Conservation (phyloP, 2,888 invertebrate species). For the Acanthococcus lagerstroemiae region DNA sequence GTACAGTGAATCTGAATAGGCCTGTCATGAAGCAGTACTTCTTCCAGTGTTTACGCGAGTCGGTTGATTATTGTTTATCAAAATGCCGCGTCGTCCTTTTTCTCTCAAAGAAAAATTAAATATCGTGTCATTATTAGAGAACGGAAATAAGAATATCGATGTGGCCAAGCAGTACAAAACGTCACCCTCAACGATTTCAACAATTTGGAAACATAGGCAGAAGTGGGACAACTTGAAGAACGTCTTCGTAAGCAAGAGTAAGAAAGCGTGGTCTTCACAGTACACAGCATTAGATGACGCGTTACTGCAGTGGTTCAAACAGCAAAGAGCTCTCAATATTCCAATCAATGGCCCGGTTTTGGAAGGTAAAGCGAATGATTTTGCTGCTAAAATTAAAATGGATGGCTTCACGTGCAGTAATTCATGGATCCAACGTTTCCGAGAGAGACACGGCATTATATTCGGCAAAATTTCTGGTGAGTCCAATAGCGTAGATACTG, state of each 20-base stretch:
- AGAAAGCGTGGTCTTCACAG: conserved; percentile 25
- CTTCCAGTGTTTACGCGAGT: too few relatives aligned
- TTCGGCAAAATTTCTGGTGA: too few relatives aligned
- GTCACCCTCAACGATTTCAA: conserved; percentile 33
- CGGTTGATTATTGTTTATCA: background rate
- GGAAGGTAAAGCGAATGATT: conserved; percentile 33
- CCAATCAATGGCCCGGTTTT: conserved; percentile 31
- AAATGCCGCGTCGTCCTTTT: background rate
- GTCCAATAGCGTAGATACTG: conserved; percentile 31
- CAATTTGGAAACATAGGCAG: conserved; percentile 33
- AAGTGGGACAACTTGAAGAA: background rate
- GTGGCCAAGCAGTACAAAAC: conserved; percentile 33
- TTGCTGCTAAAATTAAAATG: conserved; percentile 33
- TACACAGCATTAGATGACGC: conserved; percentile 30
- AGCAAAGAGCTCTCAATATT: conserved; percentile 25
- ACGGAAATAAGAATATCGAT: conserved; percentile 26
- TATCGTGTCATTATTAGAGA: background rate
- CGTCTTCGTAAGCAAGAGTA: background rate
- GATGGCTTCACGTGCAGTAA: conserved; percentile 32
- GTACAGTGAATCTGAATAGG: too few relatives aligned
- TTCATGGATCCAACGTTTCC: conserved; percentile 36
- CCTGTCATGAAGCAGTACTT: too few relatives aligned
- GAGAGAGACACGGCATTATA: conserved; percentile 34
- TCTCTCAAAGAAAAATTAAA: background rate
- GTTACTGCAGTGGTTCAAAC: conserved; percentile 29